Evolutionary conservation across 2,888 invertebrate species (phyloP), one percentile per base, ranked within the genome.

Genomic region (Apotomis betuletana): DNA sequence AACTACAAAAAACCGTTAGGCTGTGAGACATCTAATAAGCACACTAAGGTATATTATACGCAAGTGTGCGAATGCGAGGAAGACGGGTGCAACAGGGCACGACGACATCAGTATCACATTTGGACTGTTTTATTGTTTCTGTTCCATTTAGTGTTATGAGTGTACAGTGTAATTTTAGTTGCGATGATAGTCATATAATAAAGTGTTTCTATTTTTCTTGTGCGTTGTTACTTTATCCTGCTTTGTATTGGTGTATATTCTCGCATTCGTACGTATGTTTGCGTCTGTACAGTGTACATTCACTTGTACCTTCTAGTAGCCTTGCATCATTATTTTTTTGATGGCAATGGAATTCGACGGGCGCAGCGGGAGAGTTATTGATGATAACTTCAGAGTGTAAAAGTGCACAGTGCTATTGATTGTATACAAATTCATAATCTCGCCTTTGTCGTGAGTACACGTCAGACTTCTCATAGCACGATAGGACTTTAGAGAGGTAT

Each of bases 21-120:
- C 12, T 92, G 92, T 73, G 74, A 74, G 6, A 80, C 79, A 57
- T 91, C 91, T 46, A 4, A 6, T 0, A 86, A 85, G 70, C 90
- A 88, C 76, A 87, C 85, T 73, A 79, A 81, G 27, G 69, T 91
- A 74, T 91, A 91, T 81, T 90, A 86, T 78, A 90, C 91, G 13
- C 70, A 81, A 10, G 84, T 85, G 0, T 92, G 92, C 74, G 92
- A 91, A 77, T 92, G 92, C 73, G 78, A 78, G 0, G 75, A 77
- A 9, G 88, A 92, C 65, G 91, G 87, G 3, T 92, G 92, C 75
- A 92, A 92, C 77, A 75, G 72, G 15, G 79, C 51, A 3, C n/a
- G 27, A 6, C 10, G 10, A 9, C n/a, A n/a, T 38, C 4, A 4
- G 36, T 10, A 49, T 36, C 10, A 6, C 41, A 36, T 27, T 3